Evolutionary conservation across 2,113 vertebrate species (phyloP).

Genomic region (Cardinalis cardinalis): DNA sequence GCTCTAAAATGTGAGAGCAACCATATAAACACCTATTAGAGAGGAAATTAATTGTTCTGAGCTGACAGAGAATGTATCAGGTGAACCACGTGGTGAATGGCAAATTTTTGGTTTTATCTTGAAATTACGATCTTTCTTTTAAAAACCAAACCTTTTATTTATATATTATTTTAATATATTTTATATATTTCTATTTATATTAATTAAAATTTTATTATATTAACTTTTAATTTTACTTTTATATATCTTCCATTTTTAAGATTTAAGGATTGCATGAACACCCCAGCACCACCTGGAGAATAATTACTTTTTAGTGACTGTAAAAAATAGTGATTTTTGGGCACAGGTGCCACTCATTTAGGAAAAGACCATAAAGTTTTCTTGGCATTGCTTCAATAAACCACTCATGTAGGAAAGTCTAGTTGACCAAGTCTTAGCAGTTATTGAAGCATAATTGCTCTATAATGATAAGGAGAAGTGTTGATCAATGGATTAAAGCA

Average conservation of each 20-base stretch:
- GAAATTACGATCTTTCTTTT: rapidly evolving
- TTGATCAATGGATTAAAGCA: background rate
- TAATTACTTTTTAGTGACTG: rapidly evolving
- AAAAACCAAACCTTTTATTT: background rate
- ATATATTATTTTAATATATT: background rate
- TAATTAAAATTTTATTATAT: background rate
- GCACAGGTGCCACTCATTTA: background rate
- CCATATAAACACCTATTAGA: background rate
- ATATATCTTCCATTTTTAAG: rapidly evolving
- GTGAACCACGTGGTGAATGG: background rate
- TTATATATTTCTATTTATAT: background rate
- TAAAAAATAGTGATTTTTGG: background rate
- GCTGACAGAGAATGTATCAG: background rate
- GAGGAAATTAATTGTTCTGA: background rate
- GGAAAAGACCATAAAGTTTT: background rate
- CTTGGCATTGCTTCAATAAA: background rate
- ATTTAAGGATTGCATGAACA: background rate
- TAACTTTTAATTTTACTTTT: background rate
- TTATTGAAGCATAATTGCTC: background rate
- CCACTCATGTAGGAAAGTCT: background rate
- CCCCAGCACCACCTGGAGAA: background rate
- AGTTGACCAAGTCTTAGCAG: background rate
- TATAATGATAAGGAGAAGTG: background rate
- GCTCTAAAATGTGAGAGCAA: rapidly evolving
- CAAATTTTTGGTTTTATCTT: background rate